Evolutionary conservation across 2,888 invertebrate species (phyloP).

Genomic region (Cepaea hortensis): DNA sequence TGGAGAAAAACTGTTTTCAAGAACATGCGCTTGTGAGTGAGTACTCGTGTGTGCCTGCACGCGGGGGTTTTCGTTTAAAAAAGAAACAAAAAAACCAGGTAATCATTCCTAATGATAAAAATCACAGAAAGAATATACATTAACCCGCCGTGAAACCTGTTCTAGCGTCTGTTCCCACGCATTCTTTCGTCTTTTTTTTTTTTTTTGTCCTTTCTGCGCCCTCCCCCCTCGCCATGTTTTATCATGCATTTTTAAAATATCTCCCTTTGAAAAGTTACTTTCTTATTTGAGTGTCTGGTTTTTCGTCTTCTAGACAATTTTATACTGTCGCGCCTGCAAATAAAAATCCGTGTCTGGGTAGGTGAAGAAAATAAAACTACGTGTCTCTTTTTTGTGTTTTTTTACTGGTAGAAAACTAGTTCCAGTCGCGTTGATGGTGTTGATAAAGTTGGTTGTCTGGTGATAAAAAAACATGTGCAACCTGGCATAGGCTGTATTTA

Average conservation of each 20-base stretch:
- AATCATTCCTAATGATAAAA: conserved; percentile 12
- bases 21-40: too few species aligned
- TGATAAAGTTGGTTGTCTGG: too few species aligned
- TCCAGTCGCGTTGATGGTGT: not conserved
- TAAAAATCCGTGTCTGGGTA: too few species aligned
- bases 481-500: too few species aligned
- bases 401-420: not conserved
- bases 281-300: not conserved
- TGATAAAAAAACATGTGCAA: too few species aligned
- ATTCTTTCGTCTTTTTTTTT: not conserved
- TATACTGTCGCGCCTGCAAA: too few species aligned
- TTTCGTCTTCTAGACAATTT: too few species aligned
- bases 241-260: not conserved
- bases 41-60: too few species aligned
- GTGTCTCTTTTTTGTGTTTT: too few species aligned
- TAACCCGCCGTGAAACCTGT: not conserved
- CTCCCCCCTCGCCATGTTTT: not conserved
- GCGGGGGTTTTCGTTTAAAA: too few species aligned
- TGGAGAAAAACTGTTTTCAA: too few species aligned
- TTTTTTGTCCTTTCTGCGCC: not conserved
- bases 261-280: not conserved
- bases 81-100: not conserved
- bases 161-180: conserved; percentile 8
- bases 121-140: not conserved
- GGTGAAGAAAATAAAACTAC: too few species aligned